Percentiles rank a stretch among this genome's conserved stretches.
These are phyloP conservation scores for Hippocampus mohnikei DNA, from an alignment of 2,113 vertebrate species.

Conservation along the genomic window DNA sequence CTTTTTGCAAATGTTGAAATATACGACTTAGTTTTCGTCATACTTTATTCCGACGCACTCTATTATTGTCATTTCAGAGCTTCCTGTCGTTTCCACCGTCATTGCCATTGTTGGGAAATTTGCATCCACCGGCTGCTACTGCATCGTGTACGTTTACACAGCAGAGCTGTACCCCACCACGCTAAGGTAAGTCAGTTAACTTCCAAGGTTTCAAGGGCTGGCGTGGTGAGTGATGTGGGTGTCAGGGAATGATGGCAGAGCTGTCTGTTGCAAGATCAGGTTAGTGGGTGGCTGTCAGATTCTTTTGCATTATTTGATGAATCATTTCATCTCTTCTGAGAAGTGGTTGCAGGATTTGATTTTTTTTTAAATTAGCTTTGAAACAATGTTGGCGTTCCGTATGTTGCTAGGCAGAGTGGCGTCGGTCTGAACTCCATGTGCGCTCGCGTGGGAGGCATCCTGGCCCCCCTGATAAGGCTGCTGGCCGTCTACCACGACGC, in stretches of 20 bases:
- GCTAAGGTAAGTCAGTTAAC: slow-evolving; percentile 71
- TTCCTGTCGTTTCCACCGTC: slow-evolving; percentile 41
- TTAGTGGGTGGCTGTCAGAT: too few relatives aligned
- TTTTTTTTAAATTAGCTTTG: not conserved
- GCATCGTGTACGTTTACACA: slow-evolving; percentile 67
- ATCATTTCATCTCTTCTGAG: too few relatives aligned
- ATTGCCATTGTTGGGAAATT: slow-evolving; percentile 58
- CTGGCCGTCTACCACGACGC: slow-evolving; percentile 64
- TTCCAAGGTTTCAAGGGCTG: not conserved
- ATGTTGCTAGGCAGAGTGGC: slow-evolving; percentile 75
- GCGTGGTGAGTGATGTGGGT: too few relatives aligned
- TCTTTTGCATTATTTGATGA: not conserved
- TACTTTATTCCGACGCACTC: not conserved
- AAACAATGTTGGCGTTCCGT: not conserved
- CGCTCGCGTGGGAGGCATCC: slow-evolving; percentile 74
- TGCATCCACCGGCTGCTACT: slow-evolving; percentile 46
- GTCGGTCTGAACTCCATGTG: slow-evolving; percentile 76
- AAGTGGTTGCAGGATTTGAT: too few relatives aligned
- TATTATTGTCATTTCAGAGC: slow-evolving; percentile 24
- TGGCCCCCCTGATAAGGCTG: slow-evolving; percentile 77
- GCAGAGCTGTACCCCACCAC: slow-evolving; percentile 86
- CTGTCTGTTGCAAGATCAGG: too few relatives aligned
- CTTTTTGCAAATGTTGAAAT: too few relatives aligned
- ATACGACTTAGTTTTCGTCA: too few relatives aligned
- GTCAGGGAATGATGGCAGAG: too few relatives aligned